phyloP scores from a whole-genome alignment of 2,797 vertebrate genomes.

The Nothura maculosa region DNA sequence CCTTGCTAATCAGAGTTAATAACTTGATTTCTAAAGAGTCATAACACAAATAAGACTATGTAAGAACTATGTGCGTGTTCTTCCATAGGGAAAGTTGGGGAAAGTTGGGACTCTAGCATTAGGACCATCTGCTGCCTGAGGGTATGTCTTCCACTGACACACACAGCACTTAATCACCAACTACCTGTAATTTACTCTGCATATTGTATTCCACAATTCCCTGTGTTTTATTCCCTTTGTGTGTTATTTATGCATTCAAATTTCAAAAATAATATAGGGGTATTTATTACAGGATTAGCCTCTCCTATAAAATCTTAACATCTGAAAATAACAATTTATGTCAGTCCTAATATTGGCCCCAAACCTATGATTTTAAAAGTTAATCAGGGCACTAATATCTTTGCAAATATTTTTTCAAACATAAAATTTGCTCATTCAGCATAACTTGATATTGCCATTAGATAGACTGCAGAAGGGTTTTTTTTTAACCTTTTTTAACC shows the following conservation, averaged over 20 bases:
- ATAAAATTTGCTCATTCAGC: not conserved
- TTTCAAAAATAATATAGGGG: not conserved
- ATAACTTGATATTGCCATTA: not conserved
- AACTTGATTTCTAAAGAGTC: not conserved
- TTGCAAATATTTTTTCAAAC: not conserved
- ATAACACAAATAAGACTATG: not conserved
- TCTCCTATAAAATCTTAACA: not conserved
- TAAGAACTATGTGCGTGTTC: not conserved
- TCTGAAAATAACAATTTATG: not conserved
- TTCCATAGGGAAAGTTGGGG: accelerated
- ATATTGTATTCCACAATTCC: not conserved
- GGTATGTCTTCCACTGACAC: not conserved
- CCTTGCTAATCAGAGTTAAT: not conserved
- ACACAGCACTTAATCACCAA: not conserved
- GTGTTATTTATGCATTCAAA: not conserved
- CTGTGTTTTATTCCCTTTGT: not conserved
- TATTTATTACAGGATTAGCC: not conserved
- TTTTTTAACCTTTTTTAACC: not conserved
- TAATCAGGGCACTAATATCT: not conserved
- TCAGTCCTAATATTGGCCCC: not conserved
- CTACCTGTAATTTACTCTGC: not conserved
- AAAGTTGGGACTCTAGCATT: accelerated
- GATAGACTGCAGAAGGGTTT: not conserved
- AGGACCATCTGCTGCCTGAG: not conserved
- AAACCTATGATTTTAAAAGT: not conserved